Base-by-base conservation (phyloP, 2,888 invertebrate species). In the Drosophila setosimentum region DNA sequence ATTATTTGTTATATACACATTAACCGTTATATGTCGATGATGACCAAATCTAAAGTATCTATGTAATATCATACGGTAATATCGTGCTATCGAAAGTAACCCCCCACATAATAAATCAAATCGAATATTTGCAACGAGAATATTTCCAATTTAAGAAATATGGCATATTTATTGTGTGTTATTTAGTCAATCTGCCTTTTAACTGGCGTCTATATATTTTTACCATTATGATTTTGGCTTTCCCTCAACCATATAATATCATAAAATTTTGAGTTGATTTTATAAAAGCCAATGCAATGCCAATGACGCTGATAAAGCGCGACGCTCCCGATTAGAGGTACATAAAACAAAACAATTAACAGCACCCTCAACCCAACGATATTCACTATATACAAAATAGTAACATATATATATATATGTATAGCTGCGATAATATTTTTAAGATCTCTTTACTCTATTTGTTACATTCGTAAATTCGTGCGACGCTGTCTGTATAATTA, bases 261-360 rank as follows among this genome's bases (percentile, higher is more conserved):
- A 86, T 88, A 89, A 81, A 84, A 78, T 82, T 63, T 42, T 30
- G 40, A 80, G 80, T 68, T 88, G 87, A 81, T 86, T 76, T 76
- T 83, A 76, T 78, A 75, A 65, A 45, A 88, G 68, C 32, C 45
- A 55, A 65, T 60, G 16, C 24, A 33, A 30, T 11, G 18, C 3
- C 45, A 60, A 69, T 50, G 40, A 37, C 35, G 68, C 59, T 79
- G 82, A 77, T 79, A 87, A 84, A 63, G 29, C 13, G 50, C 54
- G 62, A 82, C 80, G 58, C 65, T 74, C 62, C 62, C 69, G 69
- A 74, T 78, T 74, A 67, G 69, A 64, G 60, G 49, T 49, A n/a
- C 42, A 60, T 33, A 40, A 53, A 30, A 49, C 33, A 65, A 49
- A 50, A 33, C 70, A 79, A 70, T 67, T 55, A 61, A 51, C 57